Evolutionary conservation across 1,140 invertebrate species (phyloP).

Genomic region (Drosophila sucinea): DNA sequence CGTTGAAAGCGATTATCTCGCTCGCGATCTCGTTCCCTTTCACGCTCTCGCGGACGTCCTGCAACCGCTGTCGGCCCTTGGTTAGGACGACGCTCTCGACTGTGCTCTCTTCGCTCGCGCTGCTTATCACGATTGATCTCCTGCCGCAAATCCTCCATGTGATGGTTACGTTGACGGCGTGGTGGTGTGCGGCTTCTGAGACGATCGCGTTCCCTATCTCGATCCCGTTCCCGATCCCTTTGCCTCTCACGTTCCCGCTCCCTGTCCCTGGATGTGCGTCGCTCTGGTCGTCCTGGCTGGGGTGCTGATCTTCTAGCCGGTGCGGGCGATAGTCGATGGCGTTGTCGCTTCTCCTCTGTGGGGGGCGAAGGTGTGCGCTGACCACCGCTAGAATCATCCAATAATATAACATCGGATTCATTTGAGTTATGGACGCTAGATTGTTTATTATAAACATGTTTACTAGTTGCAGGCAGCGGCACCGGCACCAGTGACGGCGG

Average conservation of each 20-base stretch:
- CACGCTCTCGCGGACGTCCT: conserved; percentile 55
- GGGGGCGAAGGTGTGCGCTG: conserved; percentile 68
- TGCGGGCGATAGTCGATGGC: conserved; percentile 44
- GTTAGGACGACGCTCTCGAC: conserved; percentile 37
- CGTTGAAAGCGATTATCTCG: conserved; percentile 63
- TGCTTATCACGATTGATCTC: conserved; percentile 82
- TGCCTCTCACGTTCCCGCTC: neutral
- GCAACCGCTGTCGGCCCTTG: conserved; percentile 25
- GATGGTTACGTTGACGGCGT: conserved; percentile 78
- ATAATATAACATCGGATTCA: conserved; percentile 83
- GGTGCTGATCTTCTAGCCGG: conserved; percentile 36
- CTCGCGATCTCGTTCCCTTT: conserved; percentile 53
- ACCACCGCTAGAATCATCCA: conserved; percentile 83
- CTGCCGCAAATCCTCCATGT: conserved; percentile 78
- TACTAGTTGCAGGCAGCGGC: conserved; percentile 70
- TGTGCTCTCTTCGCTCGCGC: conserved; percentile 66
- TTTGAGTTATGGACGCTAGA: conserved; percentile 80
- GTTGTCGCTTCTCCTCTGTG: conserved; percentile 56
- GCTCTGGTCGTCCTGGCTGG: conserved; percentile 40
- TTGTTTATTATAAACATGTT: conserved; percentile 81
- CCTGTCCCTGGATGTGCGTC: conserved; percentile 33
- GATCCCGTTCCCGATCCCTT: neutral
- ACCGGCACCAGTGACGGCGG: neutral
- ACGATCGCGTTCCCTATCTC: conserved; percentile 30
- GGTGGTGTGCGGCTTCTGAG: conserved; percentile 61